Percentiles rank a stretch among this genome's conserved stretches.
Evolutionary conservation across 2,797 vertebrate species (phyloP).

Genomic region (Carduelis carduelis): DNA sequence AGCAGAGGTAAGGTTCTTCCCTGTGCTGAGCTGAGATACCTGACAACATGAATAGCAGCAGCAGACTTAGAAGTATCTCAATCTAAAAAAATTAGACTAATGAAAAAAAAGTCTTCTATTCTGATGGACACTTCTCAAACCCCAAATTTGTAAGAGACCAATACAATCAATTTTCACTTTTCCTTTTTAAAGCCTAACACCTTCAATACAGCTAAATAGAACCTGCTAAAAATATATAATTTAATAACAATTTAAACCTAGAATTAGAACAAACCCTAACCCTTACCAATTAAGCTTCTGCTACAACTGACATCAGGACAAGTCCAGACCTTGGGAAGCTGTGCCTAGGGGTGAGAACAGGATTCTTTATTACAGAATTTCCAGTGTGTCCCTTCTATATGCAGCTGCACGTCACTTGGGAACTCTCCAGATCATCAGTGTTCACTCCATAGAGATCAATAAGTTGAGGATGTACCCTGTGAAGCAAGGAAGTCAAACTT

Average conservation of each 20-base stretch:
- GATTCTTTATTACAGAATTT: not conserved
- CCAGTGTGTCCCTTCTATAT: slow-evolving; percentile 72
- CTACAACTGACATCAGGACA: not conserved
- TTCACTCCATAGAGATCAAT: slow-evolving; percentile 87
- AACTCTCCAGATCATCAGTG: slow-evolving; percentile 80
- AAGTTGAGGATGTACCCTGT: slow-evolving; percentile 87
- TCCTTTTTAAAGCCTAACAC: not conserved
- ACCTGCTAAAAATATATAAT: not conserved
- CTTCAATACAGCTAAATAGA: not conserved
- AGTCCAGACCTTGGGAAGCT: not conserved
- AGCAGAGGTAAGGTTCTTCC: not conserved
- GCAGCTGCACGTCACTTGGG: slow-evolving; percentile 82
- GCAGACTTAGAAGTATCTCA: not conserved
- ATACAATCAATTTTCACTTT: not conserved
- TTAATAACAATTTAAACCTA: not conserved
- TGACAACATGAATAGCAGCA: not conserved
- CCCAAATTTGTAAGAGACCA: not conserved
- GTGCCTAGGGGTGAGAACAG: not conserved
- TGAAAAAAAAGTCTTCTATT: not conserved
- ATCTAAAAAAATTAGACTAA: not conserved
- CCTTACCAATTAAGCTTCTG: not conserved
- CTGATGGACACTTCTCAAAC: not conserved
- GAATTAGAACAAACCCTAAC: not conserved
- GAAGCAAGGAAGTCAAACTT: slow-evolving; percentile 27
- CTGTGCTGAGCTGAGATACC: not conserved